These are phyloP conservation scores for Nicator chloris DNA, from an alignment of 2,113 vertebrate species.

Conservation along the genomic window DNA sequence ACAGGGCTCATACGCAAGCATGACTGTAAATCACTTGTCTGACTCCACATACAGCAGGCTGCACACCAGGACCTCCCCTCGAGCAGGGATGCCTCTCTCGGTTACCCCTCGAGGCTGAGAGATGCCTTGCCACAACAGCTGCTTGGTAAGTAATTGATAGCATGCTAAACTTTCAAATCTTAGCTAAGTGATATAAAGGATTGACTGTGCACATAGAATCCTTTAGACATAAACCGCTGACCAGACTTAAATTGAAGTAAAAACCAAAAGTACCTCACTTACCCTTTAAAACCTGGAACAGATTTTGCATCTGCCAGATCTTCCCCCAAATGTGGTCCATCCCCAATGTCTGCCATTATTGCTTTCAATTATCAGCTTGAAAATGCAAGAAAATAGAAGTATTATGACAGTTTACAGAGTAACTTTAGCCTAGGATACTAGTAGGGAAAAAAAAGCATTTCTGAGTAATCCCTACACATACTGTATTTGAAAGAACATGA, in stretches of 20 bases:
- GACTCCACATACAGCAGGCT: neutral
- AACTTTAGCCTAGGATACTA: neutral
- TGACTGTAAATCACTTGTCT: neutral
- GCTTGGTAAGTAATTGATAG: neutral
- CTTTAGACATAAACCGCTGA: neutral
- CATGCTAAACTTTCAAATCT: neutral
- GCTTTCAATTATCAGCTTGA: neutral
- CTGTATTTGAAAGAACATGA: neutral
- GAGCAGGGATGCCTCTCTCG: neutral
- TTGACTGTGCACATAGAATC: neutral
- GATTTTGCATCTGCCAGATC: conserved; percentile 57
- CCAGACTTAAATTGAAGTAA: neutral
- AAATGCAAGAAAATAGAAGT: conserved; percentile 8
- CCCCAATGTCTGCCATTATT: conserved; percentile 45
- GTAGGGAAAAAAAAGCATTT: neutral
- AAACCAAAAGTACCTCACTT: neutral
- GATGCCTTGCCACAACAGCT: neutral
- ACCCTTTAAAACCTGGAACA: conserved; percentile 48
- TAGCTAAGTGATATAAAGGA: neutral
- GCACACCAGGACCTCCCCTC: neutral
- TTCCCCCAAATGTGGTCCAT: neutral
- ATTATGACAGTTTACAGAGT: neutral
- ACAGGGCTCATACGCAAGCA: neutral
- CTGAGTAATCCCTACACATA: neutral
- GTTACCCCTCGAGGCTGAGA: neutral